A percentile compares a stretch with the other conserved stretches of the same genome.
phyloP scores from a whole-genome alignment of 2,113 vertebrate species.

The Puntigrus tetrazona region DNA sequence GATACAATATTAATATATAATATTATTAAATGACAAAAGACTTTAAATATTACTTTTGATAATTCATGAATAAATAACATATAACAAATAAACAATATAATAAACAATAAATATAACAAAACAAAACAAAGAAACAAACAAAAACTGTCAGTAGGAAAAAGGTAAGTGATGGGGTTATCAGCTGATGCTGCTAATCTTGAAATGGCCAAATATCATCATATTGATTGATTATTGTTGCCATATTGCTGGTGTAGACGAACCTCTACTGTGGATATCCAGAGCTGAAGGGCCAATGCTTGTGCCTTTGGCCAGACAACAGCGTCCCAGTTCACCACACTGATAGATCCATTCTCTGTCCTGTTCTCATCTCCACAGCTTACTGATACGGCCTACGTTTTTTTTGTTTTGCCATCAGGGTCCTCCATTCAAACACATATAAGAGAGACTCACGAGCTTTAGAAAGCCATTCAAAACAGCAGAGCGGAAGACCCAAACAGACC shows the following conservation, averaged over 20 bases:
- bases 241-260: not conserved
- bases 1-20: too few species aligned
- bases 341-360: slow-evolving; percentile 15
- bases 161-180: not conserved
- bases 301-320: slow-evolving; percentile 22
- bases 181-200: not conserved
- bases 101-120: not conserved
- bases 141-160: not conserved
- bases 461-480: not conserved
- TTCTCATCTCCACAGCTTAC: not conserved
- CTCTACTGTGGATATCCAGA: not conserved
- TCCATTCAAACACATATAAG: not conserved
- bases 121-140: not conserved
- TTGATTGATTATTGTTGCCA: not conserved
- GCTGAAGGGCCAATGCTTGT: not conserved
- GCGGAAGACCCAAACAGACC: not conserved
- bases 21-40: too few species aligned
- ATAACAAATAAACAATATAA: not conserved
- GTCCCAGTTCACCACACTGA: slow-evolving; percentile 9
- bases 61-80: not conserved
- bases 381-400: not conserved
- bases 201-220: not conserved
- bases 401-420: not conserved
- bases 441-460: not conserved
- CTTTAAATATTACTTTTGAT: too few species aligned